Conservation (phyloP, 2,113 vertebrate genomes). For the Odontesthes bonariensis region DNA sequence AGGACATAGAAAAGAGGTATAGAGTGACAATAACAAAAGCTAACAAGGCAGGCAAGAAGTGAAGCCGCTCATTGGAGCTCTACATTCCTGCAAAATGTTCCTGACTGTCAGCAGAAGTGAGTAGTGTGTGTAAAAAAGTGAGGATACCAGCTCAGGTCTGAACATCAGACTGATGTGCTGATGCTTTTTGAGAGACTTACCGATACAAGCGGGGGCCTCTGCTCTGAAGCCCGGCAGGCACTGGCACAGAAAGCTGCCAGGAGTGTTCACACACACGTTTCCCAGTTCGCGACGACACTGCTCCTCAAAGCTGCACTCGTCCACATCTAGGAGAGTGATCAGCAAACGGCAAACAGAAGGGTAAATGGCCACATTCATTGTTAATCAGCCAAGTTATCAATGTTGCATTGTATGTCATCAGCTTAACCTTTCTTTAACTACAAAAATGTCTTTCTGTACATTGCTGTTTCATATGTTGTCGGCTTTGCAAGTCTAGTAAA, state of each 20-base stretch:
- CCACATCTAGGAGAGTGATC: slow-evolving; percentile 75
- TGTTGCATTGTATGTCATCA: no score
- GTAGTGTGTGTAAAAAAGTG: slow-evolving; percentile 4
- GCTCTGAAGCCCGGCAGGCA: slow-evolving; percentile 82
- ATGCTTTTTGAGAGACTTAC: slow-evolving; percentile 59
- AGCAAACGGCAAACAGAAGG: background rate
- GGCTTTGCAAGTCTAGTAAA: no score
- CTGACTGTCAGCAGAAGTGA: slow-evolving; percentile 13
- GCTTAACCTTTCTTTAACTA: no score
- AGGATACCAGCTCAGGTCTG: slow-evolving; percentile 12
- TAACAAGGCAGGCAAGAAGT: slow-evolving; percentile 19
- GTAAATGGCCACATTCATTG: background rate
- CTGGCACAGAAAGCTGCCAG: slow-evolving; percentile 82
- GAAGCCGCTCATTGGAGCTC: slow-evolving; percentile 26
- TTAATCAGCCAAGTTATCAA: no score
- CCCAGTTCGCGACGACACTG: slow-evolving; percentile 81
- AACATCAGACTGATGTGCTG: slow-evolving; percentile 4
- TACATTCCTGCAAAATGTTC: slow-evolving; percentile 9
- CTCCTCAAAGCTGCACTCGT: slow-evolving; percentile 85
- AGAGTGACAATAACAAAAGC: background rate
- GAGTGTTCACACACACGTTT: slow-evolving; percentile 83
- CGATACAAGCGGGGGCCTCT: slow-evolving; percentile 71
- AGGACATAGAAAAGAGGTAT: background rate
- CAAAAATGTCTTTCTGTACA: no score
- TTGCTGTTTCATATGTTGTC: no score